Evolutionary conservation across 2,888 invertebrate genomes (phyloP), one percentile per base, ranked within the genome.

Genomic region (Nebria brevicollis): DNA sequence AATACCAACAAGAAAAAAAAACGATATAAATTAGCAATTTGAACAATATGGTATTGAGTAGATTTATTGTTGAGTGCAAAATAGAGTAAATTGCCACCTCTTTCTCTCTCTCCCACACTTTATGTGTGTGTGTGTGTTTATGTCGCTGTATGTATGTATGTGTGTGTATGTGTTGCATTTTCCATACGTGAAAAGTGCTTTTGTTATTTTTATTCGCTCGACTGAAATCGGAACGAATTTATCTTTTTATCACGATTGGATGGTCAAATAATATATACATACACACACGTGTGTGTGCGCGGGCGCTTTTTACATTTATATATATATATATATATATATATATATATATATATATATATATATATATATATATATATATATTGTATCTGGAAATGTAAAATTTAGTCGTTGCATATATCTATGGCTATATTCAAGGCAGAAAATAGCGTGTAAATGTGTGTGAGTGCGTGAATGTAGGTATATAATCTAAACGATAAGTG

Each of bases 181-280:
- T 72, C 75, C 80, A 75, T 80, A 80, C 80, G 80, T 75, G 79
- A 72, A 78, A 75, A 80, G 80, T 80, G 80, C 80, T 75, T 11
- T 80, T 80, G 80, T 80, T 80, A 80, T 80, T 80, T 80, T 80
- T 80, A 80, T 80, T 80, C 80, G 80, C 54, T 54, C 72, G 72
- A 66, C 43, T 80, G 75, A 43, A 75, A 80, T 72, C 75, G 65
- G 75, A 80, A 75, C 70, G 75, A 80, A 80, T 80, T 80, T 75
- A 80, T 80, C 80, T 73, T 73, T 73, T 42, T 42, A 73, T 73
- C 73, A 41, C 43, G 73, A 26, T 15, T 25, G 26, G 20, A 68
- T 26, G 26, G 26, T 25, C 26, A 26, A 20, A 68, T 26, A 68
- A 68, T 68, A 15, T 15, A 68, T 10, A 68, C 42, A 54, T n/a